phyloP scores from a whole-genome alignment of 2,113 vertebrate species.

The mouse (Mus musculus) region DNA sequence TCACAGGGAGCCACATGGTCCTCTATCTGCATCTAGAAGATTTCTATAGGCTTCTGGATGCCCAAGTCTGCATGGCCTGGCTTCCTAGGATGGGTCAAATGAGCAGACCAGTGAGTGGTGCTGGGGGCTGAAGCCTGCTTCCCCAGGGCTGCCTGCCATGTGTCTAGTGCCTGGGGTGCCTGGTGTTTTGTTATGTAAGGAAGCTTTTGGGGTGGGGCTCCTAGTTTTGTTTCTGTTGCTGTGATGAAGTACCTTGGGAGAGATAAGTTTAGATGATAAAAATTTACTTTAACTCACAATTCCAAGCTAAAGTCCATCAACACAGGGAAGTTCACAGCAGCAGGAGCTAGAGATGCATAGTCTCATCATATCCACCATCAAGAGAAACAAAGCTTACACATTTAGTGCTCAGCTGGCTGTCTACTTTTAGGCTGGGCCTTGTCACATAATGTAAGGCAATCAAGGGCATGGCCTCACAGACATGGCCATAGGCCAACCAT shows the following conservation, averaged over 20 bases:
- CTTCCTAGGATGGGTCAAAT: background rate
- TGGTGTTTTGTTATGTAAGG: background rate
- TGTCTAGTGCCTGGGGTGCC: background rate
- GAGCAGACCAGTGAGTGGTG: background rate
- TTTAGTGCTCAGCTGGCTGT: too few relatives aligned
- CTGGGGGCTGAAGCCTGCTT: background rate
- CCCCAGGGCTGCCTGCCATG: background rate
- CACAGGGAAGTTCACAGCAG: background rate
- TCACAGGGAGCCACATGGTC: background rate
- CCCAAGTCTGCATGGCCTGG: background rate
- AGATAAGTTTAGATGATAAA: background rate
- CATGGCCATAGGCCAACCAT: background rate
- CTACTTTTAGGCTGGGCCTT: background rate
- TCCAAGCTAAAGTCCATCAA: background rate
- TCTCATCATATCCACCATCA: too few relatives aligned
- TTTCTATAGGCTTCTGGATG: background rate
- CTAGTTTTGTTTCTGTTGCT: background rate
- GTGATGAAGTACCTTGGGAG: background rate
- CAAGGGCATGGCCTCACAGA: background rate
- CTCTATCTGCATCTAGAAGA: background rate
- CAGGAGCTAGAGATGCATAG: background rate
- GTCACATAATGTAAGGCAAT: background rate
- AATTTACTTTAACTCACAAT: background rate
- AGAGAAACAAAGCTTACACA: background rate
- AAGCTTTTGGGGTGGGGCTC: background rate